Base-by-base conservation (phyloP, 2,888 invertebrate genomes). In the Meghimatium bilineatum region DNA sequence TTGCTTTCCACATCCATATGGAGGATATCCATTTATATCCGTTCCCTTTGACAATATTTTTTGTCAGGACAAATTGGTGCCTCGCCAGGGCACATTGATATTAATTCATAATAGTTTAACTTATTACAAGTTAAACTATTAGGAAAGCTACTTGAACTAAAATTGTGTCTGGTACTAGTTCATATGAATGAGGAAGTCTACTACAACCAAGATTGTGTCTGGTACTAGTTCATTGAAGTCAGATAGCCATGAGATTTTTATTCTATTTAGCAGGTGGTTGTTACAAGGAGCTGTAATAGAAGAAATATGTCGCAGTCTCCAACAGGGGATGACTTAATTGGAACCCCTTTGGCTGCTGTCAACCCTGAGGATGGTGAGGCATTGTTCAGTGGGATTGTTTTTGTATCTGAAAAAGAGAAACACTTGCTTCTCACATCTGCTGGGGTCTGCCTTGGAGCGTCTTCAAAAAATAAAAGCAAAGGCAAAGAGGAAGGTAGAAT, bases 331-430 rank as follows among this genome's bases (percentile, higher is more conserved):
- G 63, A 63, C 26, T 63, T 63, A 29, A n/a, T 14, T n/a, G 63
- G 63, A 29, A 29, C 29, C 29, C n/a, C n/a, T 2, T 23, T 29
- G 3, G 14, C 5, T 17, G 44, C 44, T 8, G 49, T 29, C 49
- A 74, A 74, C 38, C 74, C 74, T 29, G 74, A 74, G 74, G 44
- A 74, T 74, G 74, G 74, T 44, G 74, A 74, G 26, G 74, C 74
- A 8, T 44, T 74, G 74, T 74, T 74, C 74, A 74, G 74, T 29
- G 74, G 74, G 8, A 38, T 74, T 49, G 74, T 74, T 23, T 74
- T 44, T 74, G 74, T 74, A 20, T 74, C 74, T n/a, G 74, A 74
- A 26, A 74, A 74, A 44, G 74, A 74, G 74, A 74, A 49, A n/a
- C 36, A 74, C 26, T 49, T 74, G 3, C 44, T 74, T 17, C 74